Evolutionary conservation across 2,888 invertebrate species (phyloP), one percentile per base, ranked within the genome.

Genomic region (Acanthosoma haemorrhoidale): DNA sequence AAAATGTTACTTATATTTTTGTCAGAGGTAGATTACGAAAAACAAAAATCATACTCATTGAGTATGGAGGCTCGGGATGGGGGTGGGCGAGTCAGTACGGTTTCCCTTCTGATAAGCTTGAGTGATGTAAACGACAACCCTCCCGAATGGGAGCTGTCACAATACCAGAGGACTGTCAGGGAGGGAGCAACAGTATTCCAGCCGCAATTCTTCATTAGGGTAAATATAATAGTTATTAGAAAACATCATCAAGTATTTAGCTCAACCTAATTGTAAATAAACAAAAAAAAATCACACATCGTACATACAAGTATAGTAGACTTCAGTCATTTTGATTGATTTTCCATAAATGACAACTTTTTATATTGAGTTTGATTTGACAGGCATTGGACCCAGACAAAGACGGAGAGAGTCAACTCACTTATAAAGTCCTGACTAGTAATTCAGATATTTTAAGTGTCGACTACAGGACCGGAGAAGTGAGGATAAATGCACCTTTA

Each of bases 61-160:
- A 91, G 90, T 0, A 83, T 91, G 67, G 89, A 90, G 73, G 94
- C 92, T 0, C 85, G 84, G 73, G 94, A 94, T 77, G 91, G 91
- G 0, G 92, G 93, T 0, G 90, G 89, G 0, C 85, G 85, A 74
- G 84, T 88, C 13, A 84, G 88, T 0, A 86, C 88, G 31, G 86
- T 87, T 0, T 89, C 89, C 78, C 81, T 91, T 38, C 85, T 87
- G 63, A 83, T 92, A 13, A 88, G 89, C 74, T 83, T 92, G 0
- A 77, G 86, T 4, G 92, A 92, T 76, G 85, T 90, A 0, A 92
- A 92, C 75, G 92, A 92, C 76, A 91, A 92, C 75, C 82, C 85
- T 29, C 92, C 92, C 0, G 77, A 83, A 1, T 92, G 91, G 77
- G 89, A 89, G 76, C 83, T 84, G 31, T 76, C 80, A 0, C 89